Percentiles rank a stretch among this genome's conserved stretches.
Evolutionary conservation across 2,888 invertebrate genomes (phyloP).

Genomic region (Trissonchulus latispiculum): DNA sequence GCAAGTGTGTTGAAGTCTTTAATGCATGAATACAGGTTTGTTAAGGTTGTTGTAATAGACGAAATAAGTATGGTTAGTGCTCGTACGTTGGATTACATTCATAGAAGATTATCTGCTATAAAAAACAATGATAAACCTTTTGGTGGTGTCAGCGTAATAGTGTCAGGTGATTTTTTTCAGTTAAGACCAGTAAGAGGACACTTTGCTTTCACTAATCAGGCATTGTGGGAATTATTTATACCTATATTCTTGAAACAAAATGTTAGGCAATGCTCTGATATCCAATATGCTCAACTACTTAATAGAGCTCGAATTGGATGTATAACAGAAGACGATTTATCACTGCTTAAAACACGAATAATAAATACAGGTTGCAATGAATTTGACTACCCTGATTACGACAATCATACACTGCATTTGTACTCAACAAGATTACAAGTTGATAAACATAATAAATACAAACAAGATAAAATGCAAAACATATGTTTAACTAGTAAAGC

Average conservation of each 20-base stretch:
- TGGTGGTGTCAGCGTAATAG: background rate
- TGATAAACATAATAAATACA: background rate
- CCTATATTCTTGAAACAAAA: constrained; percentile 7
- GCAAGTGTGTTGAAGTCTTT: background rate
- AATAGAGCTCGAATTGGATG: background rate
- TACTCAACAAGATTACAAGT: background rate
- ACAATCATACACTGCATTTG: too few relatives aligned
- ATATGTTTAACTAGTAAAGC: too few relatives aligned
- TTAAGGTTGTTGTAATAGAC: background rate
- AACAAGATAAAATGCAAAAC: background rate
- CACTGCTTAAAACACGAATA: background rate
- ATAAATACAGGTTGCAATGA: too few relatives aligned
- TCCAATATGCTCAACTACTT: background rate
- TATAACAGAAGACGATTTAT: background rate
- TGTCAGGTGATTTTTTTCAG: constrained; percentile 4
- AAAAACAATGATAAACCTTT: background rate
- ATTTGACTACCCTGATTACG: too few relatives aligned
- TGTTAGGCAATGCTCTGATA: background rate
- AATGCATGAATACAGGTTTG: background rate
- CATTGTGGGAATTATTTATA: background rate
- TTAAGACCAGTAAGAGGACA: constrained; percentile 7
- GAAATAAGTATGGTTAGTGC: constrained; percentile 4
- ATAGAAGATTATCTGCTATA: background rate
- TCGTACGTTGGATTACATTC: background rate
- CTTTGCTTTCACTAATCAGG: background rate